Conservation (phyloP, 2,888 invertebrate genomes). For the Alsophila aescularia region DNA sequence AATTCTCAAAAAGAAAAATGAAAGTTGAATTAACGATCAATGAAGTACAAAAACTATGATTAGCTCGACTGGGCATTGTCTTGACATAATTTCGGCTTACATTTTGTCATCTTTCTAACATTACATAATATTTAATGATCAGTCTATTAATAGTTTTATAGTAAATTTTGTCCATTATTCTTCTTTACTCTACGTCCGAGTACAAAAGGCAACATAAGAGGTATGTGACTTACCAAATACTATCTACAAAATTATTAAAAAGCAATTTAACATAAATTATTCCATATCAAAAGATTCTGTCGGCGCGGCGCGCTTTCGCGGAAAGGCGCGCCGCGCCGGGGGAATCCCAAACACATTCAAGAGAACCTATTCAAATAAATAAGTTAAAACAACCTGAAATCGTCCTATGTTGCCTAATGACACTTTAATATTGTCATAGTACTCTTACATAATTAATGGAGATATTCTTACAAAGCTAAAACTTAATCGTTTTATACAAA, state of each 20-base stretch:
- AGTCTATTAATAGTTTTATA: constrained; percentile 83
- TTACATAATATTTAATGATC: constrained; percentile 81
- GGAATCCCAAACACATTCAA: constrained; percentile 46
- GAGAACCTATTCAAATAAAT: constrained; percentile 73
- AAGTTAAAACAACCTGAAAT: constrained; percentile 74
- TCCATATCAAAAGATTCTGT: constrained; percentile 55
- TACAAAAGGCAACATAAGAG: constrained; percentile 80
- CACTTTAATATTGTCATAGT: constrained; percentile 74
- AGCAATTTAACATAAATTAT: constrained; percentile 74
- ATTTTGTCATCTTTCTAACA: constrained; percentile 82
- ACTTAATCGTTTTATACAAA: constrained; percentile 83
- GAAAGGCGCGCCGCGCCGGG: constrained; percentile 48
- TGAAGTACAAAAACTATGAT: constrained; percentile 76
- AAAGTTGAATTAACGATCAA: constrained; percentile 71
- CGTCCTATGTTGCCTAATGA: constrained; percentile 78
- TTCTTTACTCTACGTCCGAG: constrained; percentile 69
- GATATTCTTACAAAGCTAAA: constrained; percentile 79
- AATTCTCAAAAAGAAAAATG: constrained; percentile 81
- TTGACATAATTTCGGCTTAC: constrained; percentile 80
- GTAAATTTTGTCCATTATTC: constrained; percentile 82
- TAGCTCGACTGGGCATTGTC: constrained; percentile 47
- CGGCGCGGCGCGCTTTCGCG: constrained; percentile 46
- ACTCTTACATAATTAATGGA: constrained; percentile 80
- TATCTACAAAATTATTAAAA: constrained; percentile 73
- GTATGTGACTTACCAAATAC: constrained; percentile 54